Evolutionary conservation across 2,888 invertebrate genomes (phyloP).

Genomic region (Strigamia maritima): DNA sequence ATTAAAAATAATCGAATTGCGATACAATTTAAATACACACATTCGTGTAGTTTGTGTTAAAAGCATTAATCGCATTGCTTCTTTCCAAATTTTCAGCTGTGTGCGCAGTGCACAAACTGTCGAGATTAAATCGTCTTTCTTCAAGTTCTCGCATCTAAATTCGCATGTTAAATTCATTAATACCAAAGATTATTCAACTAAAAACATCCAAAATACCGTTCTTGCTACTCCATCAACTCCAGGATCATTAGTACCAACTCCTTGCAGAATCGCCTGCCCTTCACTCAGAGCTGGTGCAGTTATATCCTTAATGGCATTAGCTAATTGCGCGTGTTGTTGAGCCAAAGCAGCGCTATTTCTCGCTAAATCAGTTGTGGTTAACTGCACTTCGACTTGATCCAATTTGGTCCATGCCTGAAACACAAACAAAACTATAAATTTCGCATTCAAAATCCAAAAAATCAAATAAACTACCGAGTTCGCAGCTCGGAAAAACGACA

Average conservation of each 20-base stretch:
- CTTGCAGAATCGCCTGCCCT: slow-evolving; percentile 69
- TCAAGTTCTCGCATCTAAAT: slow-evolving; percentile 67
- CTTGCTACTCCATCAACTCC: slow-evolving; percentile 60
- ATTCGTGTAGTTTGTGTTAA: slow-evolving; percentile 66
- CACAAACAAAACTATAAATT: slow-evolving; percentile 37
- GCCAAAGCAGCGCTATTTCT: slow-evolving; percentile 65
- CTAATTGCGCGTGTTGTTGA: slow-evolving; percentile 65
- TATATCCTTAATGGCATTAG: slow-evolving; percentile 64
- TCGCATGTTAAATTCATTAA: not conserved
- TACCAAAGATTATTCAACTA: not conserved
- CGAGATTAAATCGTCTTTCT: slow-evolving; percentile 65
- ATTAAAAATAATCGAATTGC: not conserved
- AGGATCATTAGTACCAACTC: slow-evolving; percentile 60
- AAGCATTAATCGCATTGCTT: slow-evolving; percentile 65
- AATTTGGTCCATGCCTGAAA: slow-evolving; percentile 66
- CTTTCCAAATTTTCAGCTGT: slow-evolving; percentile 67
- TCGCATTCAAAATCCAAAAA: not conserved
- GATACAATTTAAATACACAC: slow-evolving; percentile 49
- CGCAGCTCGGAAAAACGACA: slow-evolving; percentile 68
- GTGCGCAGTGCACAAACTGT: slow-evolving; percentile 64
- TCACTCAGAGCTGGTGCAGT: slow-evolving; percentile 66
- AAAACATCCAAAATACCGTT: slow-evolving; percentile 47
- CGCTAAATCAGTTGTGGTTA: slow-evolving; percentile 63
- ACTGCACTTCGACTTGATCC: slow-evolving; percentile 70
- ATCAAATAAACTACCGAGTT: slow-evolving; percentile 60